A percentile compares a stretch with the other conserved stretches of the same genome.
These are phyloP conservation scores for Mnemiopsis leidyi DNA, from an alignment of 37 sponge, comb jelly and placozoan species.

Conservation along the genomic window DNA sequence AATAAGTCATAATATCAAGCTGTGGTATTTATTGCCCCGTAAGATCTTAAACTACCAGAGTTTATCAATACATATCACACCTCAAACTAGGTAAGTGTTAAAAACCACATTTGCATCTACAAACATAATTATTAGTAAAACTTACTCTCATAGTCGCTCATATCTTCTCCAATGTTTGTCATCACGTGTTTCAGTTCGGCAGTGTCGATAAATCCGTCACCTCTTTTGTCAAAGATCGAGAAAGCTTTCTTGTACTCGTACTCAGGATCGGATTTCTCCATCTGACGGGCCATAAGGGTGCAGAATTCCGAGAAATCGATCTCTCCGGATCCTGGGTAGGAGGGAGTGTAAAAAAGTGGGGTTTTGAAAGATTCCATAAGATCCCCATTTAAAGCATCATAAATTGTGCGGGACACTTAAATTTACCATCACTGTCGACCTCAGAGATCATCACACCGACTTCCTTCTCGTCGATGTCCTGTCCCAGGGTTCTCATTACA, in stretches of 20 bases:
- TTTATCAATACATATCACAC: too few species aligned
- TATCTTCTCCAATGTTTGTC: constrained; percentile 55
- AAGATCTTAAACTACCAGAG: too few species aligned
- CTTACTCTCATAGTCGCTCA: constrained; percentile 62
- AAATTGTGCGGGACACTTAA: background rate
- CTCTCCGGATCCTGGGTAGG: constrained; percentile 63
- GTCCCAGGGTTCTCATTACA: constrained; percentile 60
- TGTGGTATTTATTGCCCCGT: too few species aligned
- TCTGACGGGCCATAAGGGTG: constrained; percentile 64
- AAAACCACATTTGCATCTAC: too few species aligned
- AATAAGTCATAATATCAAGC: too few species aligned
- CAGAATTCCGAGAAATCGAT: constrained; percentile 64
- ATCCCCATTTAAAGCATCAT: too few species aligned
- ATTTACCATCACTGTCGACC: constrained; percentile 59
- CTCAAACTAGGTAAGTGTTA: too few species aligned
- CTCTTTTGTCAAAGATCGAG: constrained; percentile 49
- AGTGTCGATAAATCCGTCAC: background rate
- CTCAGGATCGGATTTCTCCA: constrained; percentile 63
- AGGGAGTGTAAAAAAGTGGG: background rate
- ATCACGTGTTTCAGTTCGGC: constrained; percentile 60
- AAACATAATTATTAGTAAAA: too few species aligned
- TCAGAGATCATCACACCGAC: constrained; percentile 60
- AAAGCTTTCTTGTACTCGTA: constrained; percentile 60
- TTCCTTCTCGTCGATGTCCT: constrained; percentile 64
- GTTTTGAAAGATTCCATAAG: background rate